Percentiles rank a stretch among this genome's conserved stretches.
Conservation (phyloP, 2,113 vertebrate genomes). For the Notarius quadriscutis region DNA sequence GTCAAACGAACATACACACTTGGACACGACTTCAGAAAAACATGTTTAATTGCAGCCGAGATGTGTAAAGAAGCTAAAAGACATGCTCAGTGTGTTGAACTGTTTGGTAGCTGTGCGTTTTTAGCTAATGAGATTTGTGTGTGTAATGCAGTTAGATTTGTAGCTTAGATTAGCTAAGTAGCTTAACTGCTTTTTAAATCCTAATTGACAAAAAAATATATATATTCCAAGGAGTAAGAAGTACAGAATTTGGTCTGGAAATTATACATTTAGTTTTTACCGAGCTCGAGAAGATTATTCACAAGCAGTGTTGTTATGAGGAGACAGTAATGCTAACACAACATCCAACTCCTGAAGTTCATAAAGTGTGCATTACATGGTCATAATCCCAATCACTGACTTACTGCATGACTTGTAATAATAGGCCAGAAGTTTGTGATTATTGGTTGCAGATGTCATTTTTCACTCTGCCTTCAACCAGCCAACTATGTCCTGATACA, state of each 20-base stretch:
- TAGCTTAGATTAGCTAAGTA: neutral
- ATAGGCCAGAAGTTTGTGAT: constrained; percentile 15
- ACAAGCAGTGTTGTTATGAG: neutral
- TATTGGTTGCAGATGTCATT: constrained; percentile 32
- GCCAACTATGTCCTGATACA: constrained; percentile 12
- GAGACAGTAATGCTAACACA: neutral
- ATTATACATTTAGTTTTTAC: neutral
- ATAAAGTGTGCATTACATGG: constrained; percentile 5
- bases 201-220: neutral
- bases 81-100: neutral
- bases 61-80: neutral
- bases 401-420: neutral
- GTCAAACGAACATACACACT: neutral
- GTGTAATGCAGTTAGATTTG: neutral
- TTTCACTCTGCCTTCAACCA: neutral
- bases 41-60: neutral
- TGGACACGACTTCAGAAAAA: neutral
- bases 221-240: neutral
- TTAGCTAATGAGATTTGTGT: constrained; percentile 13
- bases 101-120: neutral
- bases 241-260: neutral
- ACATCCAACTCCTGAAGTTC: no score
- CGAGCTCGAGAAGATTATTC: neutral
- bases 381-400: constrained; percentile 12
- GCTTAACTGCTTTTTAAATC: neutral